Base-by-base conservation (phyloP, 2,888 invertebrate genomes). In the Meganola albula region DNA sequence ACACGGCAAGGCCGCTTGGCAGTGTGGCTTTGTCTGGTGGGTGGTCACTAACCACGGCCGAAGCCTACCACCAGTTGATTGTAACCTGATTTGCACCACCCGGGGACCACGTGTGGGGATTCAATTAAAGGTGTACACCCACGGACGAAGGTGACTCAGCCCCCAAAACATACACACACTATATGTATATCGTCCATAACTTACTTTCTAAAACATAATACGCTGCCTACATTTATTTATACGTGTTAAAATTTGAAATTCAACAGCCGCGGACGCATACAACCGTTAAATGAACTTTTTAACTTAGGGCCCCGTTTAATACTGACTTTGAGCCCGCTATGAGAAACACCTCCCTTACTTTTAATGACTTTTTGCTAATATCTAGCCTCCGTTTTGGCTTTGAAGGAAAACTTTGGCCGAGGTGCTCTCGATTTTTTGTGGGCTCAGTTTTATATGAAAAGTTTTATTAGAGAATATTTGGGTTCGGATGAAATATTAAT, bases 321-420 rank as follows among this genome's bases (percentile, higher is more conserved):
- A 71, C 77, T 69, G 74, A 74, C 79, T 82, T 82, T 78, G 79
- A 78, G 70, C 69, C 63, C 60, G 63, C 61, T 61, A 69, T 83
- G 83, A 83, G 83, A 83, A 83, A 83, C 78, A 79, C 67, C 74
- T 58, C 67, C 74, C 76, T 79, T 71, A 84, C 78, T 84, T 85
- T 84, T 84, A 85, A 85, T 85, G 83, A 84, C 84, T 85, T 85
- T 84, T 78, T 74, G 83, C 82, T 83, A 80, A 83, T 84, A 82
- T 84, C 77, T 79, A 70, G 63, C 65, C 57, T 28, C 62, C 64
- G 62, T 62, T 74, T 71, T 53, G 57, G 56, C 42, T 55, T 53
- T 54, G 60, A 58, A 59, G 62, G 69, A 71, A 75, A 76, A 76
- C 27, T 54, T 54, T 41, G 20, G 38, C n/a, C n/a, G 40, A 42